Evolutionary conservation across 2,888 invertebrate species (phyloP).

Genomic region (Chrysotoxum bicinctum): DNA sequence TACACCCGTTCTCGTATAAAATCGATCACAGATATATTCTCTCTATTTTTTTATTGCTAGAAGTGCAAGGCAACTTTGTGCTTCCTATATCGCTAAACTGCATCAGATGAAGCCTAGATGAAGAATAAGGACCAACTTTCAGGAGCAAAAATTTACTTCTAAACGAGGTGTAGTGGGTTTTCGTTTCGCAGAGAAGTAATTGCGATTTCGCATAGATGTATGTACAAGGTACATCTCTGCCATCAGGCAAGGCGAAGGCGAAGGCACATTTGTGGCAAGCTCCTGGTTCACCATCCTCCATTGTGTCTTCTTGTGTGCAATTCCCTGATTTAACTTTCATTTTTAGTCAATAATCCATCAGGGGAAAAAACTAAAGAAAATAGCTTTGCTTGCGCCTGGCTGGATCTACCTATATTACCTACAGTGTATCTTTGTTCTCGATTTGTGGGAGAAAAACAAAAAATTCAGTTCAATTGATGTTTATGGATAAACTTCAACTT

Average conservation of each 20-base stretch:
- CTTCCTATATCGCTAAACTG: conserved; percentile 35
- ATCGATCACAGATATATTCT: conserved; percentile 9
- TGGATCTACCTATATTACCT: not conserved
- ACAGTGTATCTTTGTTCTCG: conserved; percentile 30
- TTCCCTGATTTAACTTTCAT: conserved; percentile 43
- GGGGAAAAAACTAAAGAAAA: not conserved
- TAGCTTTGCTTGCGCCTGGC: not conserved
- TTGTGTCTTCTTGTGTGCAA: conserved; percentile 18
- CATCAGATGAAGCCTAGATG: conserved; percentile 28
- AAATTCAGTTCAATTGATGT: conserved; percentile 40
- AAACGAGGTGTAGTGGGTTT: conserved; percentile 5
- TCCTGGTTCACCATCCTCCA: not conserved
- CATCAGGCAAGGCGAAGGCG: not conserved
- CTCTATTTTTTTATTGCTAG: not conserved
- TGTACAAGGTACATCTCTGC: not conserved
- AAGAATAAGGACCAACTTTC: conserved; percentile 50
- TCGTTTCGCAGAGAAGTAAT: not conserved
- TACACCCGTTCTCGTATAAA: conserved; percentile 10
- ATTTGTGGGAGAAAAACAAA: not conserved
- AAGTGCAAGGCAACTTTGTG: conserved; percentile 29
- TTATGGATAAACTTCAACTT: conserved; percentile 56
- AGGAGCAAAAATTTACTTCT: conserved; percentile 19
- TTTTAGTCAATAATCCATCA: conserved; percentile 58
- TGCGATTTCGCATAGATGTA: not conserved
- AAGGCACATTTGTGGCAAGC: conserved; percentile 19